These are phyloP conservation scores for Microhierax caerulescens DNA, from an alignment of 2,797 vertebrate genomes.

Conservation along the genomic window DNA sequence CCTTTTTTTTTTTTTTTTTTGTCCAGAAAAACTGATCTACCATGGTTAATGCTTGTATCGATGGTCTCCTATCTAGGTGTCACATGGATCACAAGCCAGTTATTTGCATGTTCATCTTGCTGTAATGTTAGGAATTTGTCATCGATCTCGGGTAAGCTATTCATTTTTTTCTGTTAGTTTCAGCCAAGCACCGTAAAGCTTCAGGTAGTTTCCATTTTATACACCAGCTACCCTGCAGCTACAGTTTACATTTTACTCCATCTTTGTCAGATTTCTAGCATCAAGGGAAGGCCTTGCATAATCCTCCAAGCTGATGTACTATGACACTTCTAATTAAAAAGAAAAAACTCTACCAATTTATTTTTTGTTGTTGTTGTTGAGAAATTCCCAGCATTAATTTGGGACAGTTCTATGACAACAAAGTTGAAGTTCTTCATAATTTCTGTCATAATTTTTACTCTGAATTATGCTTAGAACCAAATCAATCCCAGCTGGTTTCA, in stretches of 20 bases:
- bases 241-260: background rate
- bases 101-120: background rate
- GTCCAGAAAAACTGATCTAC: background rate
- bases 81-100: background rate
- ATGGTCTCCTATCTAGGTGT: background rate
- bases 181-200: background rate
- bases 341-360: background rate
- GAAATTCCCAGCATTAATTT: background rate
- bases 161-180: background rate
- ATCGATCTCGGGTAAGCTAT: background rate
- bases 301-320: background rate
- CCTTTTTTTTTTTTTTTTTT: background rate
- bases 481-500: background rate
- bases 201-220: background rate
- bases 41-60: fast-evolving
- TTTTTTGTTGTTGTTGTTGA: too few relatives aligned
- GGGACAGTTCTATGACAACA: background rate
- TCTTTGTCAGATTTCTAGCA: background rate
- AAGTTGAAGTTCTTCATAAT: background rate
- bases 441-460: background rate
- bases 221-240: background rate
- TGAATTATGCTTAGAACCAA: background rate
- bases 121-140: background rate
- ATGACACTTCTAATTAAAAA: background rate
- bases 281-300: background rate